Base-by-base conservation (phyloP, 2,797 vertebrate species). In the Myioborus melanocephalus region DNA sequence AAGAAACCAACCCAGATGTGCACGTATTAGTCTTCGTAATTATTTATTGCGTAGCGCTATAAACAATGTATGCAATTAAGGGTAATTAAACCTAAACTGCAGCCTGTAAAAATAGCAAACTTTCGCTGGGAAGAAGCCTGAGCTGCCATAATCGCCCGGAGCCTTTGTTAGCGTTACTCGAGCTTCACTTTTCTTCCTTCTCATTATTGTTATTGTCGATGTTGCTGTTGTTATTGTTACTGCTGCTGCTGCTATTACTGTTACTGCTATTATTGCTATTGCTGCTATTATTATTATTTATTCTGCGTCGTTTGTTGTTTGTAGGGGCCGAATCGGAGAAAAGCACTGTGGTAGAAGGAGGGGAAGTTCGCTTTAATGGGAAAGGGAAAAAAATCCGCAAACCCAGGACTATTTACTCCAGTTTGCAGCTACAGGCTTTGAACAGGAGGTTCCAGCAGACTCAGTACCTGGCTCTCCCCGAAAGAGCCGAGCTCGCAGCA, bases 61-160 rank as follows among this genome's bases (percentile, higher is more conserved):
- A 99, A 99, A 99, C 99, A 99, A 99, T 99, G 99, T 99, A 98
- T 99, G 99, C 99, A 99, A 99, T 99, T 99, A 99, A 99, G 99
- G 98, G 98, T 98, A 99, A 99, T 99, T 99, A 99, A 99, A 99
- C 98, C 98, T 98, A 99, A 99, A 99, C 98, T 99, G 98, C 98
- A 98, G 98, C 97, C 98, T 98, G 99, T 98, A 98, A 99, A 99
- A 98, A 98, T 98, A 98, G 98, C 97, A 98, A 98, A 99, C 98
- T 98, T 98, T 98, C 97, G 93, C 98, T 95, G 98, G 97, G 97
- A 97, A 96, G 96, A 91, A 95, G 97, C 97, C 94, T 97, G 83
- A 75, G 72, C 97, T 96, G 96, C 97, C 96, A 97, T 95, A 94
- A 97, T 95, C 97, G 97, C 95, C 81, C 64, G 84, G 96, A 95